These are phyloP conservation scores for Bucorvus abyssinicus DNA, from an alignment of 2,797 vertebrate genomes.

Conservation along the genomic window DNA sequence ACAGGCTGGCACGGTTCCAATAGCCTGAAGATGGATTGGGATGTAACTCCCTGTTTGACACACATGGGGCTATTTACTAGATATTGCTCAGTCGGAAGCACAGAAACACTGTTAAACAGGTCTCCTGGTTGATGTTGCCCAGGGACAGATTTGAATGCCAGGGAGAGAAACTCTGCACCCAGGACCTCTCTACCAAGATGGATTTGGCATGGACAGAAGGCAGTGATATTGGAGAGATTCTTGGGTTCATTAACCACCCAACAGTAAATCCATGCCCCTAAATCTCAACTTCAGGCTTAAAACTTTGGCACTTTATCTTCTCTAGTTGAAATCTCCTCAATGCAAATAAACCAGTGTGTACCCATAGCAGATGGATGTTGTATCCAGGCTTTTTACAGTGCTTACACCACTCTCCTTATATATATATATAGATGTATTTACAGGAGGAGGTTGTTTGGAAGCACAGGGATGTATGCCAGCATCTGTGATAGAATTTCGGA, in stretches of 20 bases:
- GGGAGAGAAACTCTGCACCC: neutral
- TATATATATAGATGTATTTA: neutral
- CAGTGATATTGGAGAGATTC: neutral
- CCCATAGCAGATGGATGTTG: neutral
- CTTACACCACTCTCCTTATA: neutral
- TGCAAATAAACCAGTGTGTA: neutral
- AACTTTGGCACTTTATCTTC: neutral
- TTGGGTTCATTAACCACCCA: neutral
- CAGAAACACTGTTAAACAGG: neutral
- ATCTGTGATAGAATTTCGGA: neutral
- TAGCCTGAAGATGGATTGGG: neutral
- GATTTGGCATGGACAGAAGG: neutral
- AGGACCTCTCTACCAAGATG: neutral
- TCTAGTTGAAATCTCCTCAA: neutral
- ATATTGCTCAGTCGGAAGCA: neutral
- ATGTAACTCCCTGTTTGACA: neutral
- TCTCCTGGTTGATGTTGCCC: neutral
- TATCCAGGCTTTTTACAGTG: neutral
- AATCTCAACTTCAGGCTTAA: neutral
- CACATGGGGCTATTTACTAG: neutral
- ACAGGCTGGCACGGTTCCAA: neutral
- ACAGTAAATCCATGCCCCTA: neutral
- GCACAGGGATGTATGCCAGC: neutral
- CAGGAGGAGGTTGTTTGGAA: neutral
- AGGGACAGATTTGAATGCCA: neutral